phyloP scores from a whole-genome alignment of 2,888 invertebrate genomes.

The Melangyna quadrimaculata region DNA sequence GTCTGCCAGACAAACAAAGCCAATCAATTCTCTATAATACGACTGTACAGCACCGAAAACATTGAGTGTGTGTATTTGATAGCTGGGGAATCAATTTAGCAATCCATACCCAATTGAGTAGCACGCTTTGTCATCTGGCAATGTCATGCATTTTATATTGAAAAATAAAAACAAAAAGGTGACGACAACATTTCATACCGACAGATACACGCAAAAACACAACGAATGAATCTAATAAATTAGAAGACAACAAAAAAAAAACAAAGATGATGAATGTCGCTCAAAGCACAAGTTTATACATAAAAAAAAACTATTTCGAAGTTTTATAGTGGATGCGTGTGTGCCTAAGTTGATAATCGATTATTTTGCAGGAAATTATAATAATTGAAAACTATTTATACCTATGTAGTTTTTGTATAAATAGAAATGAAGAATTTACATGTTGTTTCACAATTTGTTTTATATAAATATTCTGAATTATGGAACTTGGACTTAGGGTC shows the following conservation, averaged over 20 bases:
- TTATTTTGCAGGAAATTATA: background rate
- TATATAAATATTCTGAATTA: too few relatives aligned
- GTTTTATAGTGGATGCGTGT: background rate
- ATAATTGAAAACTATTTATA: background rate
- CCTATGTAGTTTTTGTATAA: too few relatives aligned
- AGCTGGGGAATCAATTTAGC: slow-evolving; percentile 53
- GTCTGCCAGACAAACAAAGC: background rate
- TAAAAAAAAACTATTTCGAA: background rate
- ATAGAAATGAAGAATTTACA: slow-evolving; percentile 33
- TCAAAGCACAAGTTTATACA: background rate
- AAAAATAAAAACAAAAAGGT: slow-evolving; percentile 1
- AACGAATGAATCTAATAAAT: background rate
- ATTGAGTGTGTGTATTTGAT: slow-evolving; percentile 22
- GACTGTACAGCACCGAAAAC: background rate
- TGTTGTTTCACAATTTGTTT: too few relatives aligned
- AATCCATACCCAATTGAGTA: slow-evolving; percentile 63
- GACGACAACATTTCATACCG: slow-evolving; percentile 9
- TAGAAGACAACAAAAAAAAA: background rate
- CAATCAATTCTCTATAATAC: background rate
- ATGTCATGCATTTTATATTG: slow-evolving; percentile 51
- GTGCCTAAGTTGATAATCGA: slow-evolving; percentile 20
- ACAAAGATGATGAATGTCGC: background rate
- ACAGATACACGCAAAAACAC: background rate
- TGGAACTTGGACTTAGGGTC: too few relatives aligned
- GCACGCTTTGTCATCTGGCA: slow-evolving; percentile 52